Conservation (phyloP, 2,113 vertebrate genomes). For the Scartelaos histophorus region DNA sequence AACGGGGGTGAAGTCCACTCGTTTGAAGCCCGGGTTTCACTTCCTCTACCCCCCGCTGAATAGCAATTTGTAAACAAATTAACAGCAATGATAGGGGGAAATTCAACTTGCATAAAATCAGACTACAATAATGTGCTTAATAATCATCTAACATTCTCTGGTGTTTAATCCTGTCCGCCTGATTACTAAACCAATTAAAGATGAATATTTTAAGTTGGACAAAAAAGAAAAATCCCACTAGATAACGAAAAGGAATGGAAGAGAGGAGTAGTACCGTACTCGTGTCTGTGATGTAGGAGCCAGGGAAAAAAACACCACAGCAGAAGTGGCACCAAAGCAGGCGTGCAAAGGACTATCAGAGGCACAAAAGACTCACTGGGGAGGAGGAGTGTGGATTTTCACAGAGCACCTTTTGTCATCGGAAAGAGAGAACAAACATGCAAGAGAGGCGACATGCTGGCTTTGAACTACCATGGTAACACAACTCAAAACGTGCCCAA, state of each 20-base stretch:
- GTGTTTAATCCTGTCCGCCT: constrained; percentile 33
- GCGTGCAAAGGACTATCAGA: constrained; percentile 23
- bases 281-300: constrained; percentile 23
- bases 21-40: background rate
- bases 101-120: constrained; percentile 16
- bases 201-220: constrained; percentile 10
- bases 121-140: constrained; percentile 29
- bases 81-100: constrained; percentile 18
- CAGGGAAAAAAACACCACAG: constrained; percentile 12
- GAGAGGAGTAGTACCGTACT: constrained; percentile 16
- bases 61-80: constrained; percentile 39
- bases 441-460: constrained; percentile 8
- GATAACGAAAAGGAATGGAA: constrained; percentile 17
- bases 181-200: constrained; percentile 56
- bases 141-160: constrained; percentile 29
- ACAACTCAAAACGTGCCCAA: background rate
- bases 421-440: constrained; percentile 21
- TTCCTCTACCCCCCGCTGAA: constrained; percentile 15
- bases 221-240: constrained; percentile 19
- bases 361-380: constrained; percentile 18
- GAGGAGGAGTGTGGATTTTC: constrained; percentile 12
- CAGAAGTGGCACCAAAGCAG: constrained; percentile 19
- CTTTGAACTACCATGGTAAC: constrained; percentile 19
- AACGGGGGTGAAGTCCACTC: background rate
- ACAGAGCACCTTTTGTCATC: constrained; percentile 28